Evolutionary conservation across 2,797 vertebrate species (phyloP), one percentile per base, ranked within the genome.

Genomic region (Onychomys arenicola): DNA sequence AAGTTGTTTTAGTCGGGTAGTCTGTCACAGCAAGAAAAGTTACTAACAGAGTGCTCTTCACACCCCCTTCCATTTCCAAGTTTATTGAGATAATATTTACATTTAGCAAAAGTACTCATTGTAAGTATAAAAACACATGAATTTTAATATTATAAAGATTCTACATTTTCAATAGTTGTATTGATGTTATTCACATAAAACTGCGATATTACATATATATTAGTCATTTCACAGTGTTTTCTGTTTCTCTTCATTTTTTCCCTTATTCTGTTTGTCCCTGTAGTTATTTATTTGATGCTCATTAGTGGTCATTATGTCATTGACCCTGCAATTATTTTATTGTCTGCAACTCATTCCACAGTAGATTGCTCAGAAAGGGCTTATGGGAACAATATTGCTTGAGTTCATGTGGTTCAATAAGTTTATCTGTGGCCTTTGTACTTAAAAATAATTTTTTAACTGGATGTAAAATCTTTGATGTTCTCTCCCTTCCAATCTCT

Each of bases 391-490:
- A 85, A 43, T 71, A 67, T 95, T 89, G 85, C 65, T 90, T 75
- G 63, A 87, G 32, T 75, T 87, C 67, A 63, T 83, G 4, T 67
- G 34, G 89, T 81, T 88, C 65, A 63, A 84, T 91, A 87, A 83
- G 21, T 83, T 86, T 86, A 16, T 90, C 87, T 90, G 1, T 95
- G 59, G 14, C 32, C 76, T 80, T 95, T 91, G 19, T 91, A 73
- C 76, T 90, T 87, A 73, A 93, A 91, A 94, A 93, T 91, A 77
- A 84, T 29, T 97, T 93, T 89, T 88, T 86, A 65, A 11, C 80
- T 91, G 37, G 37, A 14, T 93, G 80, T 76, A 89, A 97, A 89
- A 94, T 87, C 71, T n/a, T 82, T 63, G 29, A n/a, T n/a, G 11
- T 25, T 77, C 5, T 81, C 75, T 92, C 65, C 37, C 61, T 46